These are phyloP conservation scores for Tinea trinotella DNA, from an alignment of 2,888 invertebrate species.

Conservation along the genomic window DNA sequence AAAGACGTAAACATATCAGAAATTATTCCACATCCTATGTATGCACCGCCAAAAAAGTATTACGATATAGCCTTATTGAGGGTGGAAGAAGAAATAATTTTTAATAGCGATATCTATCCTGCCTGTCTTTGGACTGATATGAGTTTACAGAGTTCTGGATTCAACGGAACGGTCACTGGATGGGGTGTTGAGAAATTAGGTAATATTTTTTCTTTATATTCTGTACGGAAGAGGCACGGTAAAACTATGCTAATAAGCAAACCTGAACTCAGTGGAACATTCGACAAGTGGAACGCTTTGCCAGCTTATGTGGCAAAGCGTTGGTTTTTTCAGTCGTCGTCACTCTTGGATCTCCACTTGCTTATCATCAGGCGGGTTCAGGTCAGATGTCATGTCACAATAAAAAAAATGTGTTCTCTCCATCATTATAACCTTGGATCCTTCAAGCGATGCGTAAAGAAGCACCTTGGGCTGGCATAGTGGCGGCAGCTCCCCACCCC, in stretches of 20 bases:
- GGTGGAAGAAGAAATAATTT: constrained; percentile 29
- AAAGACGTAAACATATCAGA: constrained; percentile 27
- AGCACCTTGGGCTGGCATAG: too few relatives aligned
- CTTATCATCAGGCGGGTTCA: not conserved
- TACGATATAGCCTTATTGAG: constrained; percentile 47
- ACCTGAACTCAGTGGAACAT: too few relatives aligned
- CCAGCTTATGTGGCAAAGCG: too few relatives aligned
- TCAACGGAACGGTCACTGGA: constrained; percentile 36
- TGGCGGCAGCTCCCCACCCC: too few relatives aligned
- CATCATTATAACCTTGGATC: too few relatives aligned
- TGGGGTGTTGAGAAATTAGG: constrained; percentile 45
- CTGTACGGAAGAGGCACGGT: too few relatives aligned
- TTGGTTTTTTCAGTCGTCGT: too few relatives aligned
- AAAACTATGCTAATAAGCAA: too few relatives aligned
- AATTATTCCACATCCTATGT: constrained; percentile 38
- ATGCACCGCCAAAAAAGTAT: constrained; percentile 39
- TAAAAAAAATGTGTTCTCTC: too few relatives aligned
- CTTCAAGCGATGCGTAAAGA: too few relatives aligned
- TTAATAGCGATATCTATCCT: constrained; percentile 33
- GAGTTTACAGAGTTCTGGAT: constrained; percentile 28
- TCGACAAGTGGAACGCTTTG: too few relatives aligned
- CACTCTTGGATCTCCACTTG: too few relatives aligned
- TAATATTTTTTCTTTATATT: constrained; percentile 24
- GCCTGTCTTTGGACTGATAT: constrained; percentile 41
- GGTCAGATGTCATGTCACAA: not conserved